phyloP scores from a whole-genome alignment of 2,797 vertebrate species.

The Brachymystax lenok region DNA sequence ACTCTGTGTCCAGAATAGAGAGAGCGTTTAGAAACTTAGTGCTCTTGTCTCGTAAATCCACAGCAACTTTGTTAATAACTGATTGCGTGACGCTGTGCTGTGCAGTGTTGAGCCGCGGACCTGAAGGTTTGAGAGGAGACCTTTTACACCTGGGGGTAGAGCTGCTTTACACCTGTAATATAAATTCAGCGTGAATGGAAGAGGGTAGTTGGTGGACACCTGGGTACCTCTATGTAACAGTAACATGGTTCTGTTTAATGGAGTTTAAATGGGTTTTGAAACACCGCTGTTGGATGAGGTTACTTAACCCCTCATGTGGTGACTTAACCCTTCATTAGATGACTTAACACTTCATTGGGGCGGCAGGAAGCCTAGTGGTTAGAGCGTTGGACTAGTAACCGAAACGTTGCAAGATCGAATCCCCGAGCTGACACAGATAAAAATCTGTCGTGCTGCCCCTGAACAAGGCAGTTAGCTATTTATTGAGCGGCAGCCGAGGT shows the following conservation, averaged over 20 bases:
- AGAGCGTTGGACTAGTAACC: too few relatives aligned
- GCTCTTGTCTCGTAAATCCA: conserved; percentile 64
- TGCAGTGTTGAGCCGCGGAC: conserved; percentile 49
- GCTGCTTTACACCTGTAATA: conserved; percentile 72
- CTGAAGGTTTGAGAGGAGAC: conserved; percentile 65
- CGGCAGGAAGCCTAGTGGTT: too few relatives aligned
- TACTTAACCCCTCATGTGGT: too few relatives aligned
- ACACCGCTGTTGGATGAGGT: neutral
- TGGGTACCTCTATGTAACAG: conserved; percentile 47
- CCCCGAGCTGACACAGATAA: too few relatives aligned
- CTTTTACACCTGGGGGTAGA: conserved; percentile 62
- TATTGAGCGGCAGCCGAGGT: too few relatives aligned
- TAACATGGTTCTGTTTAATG: neutral
- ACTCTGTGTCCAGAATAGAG: conserved; percentile 63
- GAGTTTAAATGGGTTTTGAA: neutral
- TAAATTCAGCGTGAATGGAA: conserved; percentile 62
- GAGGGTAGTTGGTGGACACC: conserved; percentile 7
- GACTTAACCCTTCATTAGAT: too few relatives aligned
- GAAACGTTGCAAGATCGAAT: too few relatives aligned
- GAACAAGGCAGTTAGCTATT: too few relatives aligned
- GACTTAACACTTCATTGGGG: too few relatives aligned
- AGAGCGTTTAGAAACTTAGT: conserved; percentile 63
- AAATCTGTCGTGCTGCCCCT: too few relatives aligned
- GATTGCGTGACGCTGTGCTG: conserved; percentile 48
- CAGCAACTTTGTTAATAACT: conserved; percentile 69